Percentiles rank a stretch among this genome's conserved stretches.
These are phyloP conservation scores for Sclerodermus sp. DNA, from an alignment of 2,888 invertebrate genomes.

Conservation along the genomic window DNA sequence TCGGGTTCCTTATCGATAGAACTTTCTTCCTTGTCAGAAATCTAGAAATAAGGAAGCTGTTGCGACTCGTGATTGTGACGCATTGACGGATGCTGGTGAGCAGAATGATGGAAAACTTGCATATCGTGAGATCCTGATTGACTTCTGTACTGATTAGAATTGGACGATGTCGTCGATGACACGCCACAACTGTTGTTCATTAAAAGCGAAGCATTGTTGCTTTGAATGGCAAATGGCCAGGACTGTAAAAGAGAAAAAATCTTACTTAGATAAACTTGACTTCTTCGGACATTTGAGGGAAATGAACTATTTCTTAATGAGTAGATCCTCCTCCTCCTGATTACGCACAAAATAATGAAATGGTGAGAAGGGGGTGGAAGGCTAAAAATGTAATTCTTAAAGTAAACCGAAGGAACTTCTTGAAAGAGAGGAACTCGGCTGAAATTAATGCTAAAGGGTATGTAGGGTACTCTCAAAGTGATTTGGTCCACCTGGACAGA, in stretches of 20 bases:
- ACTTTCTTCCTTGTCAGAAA: neutral
- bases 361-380: too few relatives aligned
- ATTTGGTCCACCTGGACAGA: conserved; percentile 49
- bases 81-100: conserved; percentile 33
- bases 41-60: conserved; percentile 39
- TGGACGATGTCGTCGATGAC: conserved; percentile 37
- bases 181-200: conserved; percentile 43
- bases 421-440: conserved; percentile 24
- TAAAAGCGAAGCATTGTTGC: conserved; percentile 31
- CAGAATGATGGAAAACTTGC: conserved; percentile 37
- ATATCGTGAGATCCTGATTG: conserved; percentile 36
- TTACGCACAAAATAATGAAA: too few relatives aligned
- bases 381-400: neutral
- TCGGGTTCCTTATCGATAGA: too few relatives aligned
- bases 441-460: conserved; percentile 37
- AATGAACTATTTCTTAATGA: too few relatives aligned
- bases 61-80: conserved; percentile 41
- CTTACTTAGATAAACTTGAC: too few relatives aligned
- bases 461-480: conserved; percentile 30
- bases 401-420: neutral
- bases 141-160: conserved; percentile 35
- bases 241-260: conserved; percentile 69
- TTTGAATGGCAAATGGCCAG: conserved; percentile 80
- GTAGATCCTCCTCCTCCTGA: too few relatives aligned
- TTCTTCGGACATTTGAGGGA: too few relatives aligned